phyloP scores from a whole-genome alignment of 37 sponge, comb jelly and placozoan species.

The Halichondria panicea region DNA sequence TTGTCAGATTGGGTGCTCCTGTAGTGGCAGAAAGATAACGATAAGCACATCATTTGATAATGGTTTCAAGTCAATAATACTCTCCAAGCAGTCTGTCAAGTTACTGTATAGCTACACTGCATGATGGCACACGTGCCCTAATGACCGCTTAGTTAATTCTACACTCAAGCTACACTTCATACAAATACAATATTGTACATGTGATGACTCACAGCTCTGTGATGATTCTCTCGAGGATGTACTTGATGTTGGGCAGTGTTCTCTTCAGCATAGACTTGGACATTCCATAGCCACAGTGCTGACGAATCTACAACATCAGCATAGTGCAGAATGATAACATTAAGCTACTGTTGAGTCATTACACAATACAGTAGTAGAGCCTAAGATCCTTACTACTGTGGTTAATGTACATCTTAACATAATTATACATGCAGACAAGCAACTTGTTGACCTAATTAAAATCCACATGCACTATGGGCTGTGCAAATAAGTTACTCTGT shows the following conservation, averaged over 20 bases:
- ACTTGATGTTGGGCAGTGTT: constrained; percentile 49
- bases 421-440: neutral
- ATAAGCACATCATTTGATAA: too few relatives aligned
- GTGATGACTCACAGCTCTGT: constrained; percentile 10
- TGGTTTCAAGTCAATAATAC: too few relatives aligned
- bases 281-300: constrained; percentile 50
- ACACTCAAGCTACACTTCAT: neutral
- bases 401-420: neutral
- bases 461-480: constrained; percentile 8
- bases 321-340: neutral
- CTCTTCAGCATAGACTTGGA: constrained; percentile 36
- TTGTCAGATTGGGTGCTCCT: too few relatives aligned
- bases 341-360: neutral
- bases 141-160: neutral
- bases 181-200: neutral
- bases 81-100: too few relatives aligned
- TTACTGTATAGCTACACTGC: neutral
- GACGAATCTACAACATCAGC: constrained; percentile 28
- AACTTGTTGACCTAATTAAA: neutral
- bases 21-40: too few relatives aligned
- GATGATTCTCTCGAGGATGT: constrained; percentile 42
- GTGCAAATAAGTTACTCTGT: constrained; percentile 45
- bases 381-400: neutral
- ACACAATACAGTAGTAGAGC: neutral
- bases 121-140: neutral